Evolutionary conservation across 2,888 invertebrate species (phyloP), one percentile per base, ranked within the genome.

Genomic region (Microctonus hyperodae): DNA sequence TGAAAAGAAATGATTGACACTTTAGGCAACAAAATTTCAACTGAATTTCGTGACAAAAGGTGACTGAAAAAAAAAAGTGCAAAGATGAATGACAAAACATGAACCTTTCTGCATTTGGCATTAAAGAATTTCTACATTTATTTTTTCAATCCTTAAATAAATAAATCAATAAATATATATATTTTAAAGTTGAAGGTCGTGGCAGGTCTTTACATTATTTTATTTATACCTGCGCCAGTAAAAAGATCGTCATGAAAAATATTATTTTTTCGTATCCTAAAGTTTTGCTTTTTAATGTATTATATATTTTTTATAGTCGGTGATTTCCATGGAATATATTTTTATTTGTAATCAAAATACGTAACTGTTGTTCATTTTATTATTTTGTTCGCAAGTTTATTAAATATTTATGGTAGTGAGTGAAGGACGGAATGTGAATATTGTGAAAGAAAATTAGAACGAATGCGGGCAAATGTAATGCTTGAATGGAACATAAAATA

Each of bases 1-100:
- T n/a, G n/a, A n/a, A 40, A 58, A 37, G 40, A 23, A 35, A 40
- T 40, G 23, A 37, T 13, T 23, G 58, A 58, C n/a, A n/a, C 58
- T 58, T 58, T 58, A 23, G 40, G 33, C 58, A 23, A 58, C 37
- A 25, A 58, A 58, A 60, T 48, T 48, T 31, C 59, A 48, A n/a
- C 16, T 48, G 48, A 28, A 60, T 60, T 40, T 48, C 23, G n/a
- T 58, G 16, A 60, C 59, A 60, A 31, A 60, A 31, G 59, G 40
- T 28, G 11, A 51, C 51, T 23, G 6, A 23, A 6, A 25, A 25
- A 33, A 23, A 51, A 25, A n/a, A 51, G 22, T 60, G 50, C 60
- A 50, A 48, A 48, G 60, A 25, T 60, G 50, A 16, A 50, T 48
- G 60, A 60, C 28, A 7, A 28, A 7, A n/a, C n/a, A n/a, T n/a